phyloP scores from a whole-genome alignment of 92 coral and sea anemone species.

The Galaxea fascicularis region DNA sequence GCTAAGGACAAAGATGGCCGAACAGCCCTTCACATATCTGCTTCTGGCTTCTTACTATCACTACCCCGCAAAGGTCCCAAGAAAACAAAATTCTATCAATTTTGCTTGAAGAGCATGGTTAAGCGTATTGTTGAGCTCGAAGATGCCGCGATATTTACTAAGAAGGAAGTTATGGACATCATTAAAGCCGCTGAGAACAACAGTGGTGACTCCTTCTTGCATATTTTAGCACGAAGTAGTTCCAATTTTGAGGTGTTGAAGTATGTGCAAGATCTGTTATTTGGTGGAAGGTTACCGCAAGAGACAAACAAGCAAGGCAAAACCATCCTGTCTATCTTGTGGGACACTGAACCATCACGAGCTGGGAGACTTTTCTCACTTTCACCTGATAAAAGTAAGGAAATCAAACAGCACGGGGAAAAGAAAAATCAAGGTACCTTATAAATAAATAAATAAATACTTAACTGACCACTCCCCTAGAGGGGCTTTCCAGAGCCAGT shows the following conservation, averaged over 20 bases:
- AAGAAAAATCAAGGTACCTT: background rate
- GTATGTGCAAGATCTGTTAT: background rate
- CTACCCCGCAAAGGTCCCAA: background rate
- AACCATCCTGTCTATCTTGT: conserved; percentile 10
- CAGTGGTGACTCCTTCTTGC: conserved; percentile 2
- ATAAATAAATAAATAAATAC: too few species aligned
- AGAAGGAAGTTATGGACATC: conserved; percentile 5
- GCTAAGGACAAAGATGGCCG: background rate
- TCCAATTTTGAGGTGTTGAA: background rate
- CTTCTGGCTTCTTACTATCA: background rate
- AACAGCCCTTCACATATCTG: background rate
- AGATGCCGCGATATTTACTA: conserved; percentile 11
- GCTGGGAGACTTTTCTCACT: background rate
- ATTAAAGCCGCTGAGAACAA: conserved; percentile 5
- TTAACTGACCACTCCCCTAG: too few species aligned
- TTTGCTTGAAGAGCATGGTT: conserved; percentile 4
- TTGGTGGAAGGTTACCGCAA: conserved; percentile 5
- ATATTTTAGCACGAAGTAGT: conserved; percentile 20
- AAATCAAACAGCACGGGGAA: background rate
- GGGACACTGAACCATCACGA: conserved; percentile 9
- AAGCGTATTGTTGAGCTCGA: conserved; percentile 8
- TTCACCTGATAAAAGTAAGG: background rate
- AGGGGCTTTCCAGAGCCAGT: too few species aligned
- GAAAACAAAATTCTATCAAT: background rate
- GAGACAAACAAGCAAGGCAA: conserved; percentile 2